These are phyloP conservation scores for Lasioglossum baleicum DNA, from an alignment of 1,140 invertebrate genomes.

Conservation along the genomic window DNA sequence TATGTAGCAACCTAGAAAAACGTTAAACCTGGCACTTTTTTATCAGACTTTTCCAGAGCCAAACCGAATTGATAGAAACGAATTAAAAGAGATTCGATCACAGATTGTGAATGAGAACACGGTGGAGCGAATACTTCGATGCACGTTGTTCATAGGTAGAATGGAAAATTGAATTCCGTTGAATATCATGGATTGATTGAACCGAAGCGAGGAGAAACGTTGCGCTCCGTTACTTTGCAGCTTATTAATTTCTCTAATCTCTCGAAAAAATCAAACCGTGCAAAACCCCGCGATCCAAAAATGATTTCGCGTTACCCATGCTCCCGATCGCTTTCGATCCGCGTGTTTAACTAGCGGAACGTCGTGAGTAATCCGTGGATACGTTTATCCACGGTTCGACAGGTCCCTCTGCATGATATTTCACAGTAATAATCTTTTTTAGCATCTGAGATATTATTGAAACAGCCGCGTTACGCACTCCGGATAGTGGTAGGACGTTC, in stretches of 20 bases:
- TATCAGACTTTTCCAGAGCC: too few relatives aligned
- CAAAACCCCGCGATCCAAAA: conserved; percentile 6
- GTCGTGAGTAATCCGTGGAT: conserved; percentile 10
- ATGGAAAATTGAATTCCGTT: background rate
- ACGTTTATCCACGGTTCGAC: conserved; percentile 44
- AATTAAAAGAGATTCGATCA: background rate
- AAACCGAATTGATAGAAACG: background rate
- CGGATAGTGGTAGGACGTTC: background rate
- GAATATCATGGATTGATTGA: too few relatives aligned
- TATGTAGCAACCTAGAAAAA: too few relatives aligned
- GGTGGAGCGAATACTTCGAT: background rate
- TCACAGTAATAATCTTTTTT: conserved; percentile 39
- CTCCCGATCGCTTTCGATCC: conserved; percentile 26
- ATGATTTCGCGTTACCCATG: conserved; percentile 50
- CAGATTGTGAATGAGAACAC: background rate
- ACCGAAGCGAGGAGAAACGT: too few relatives aligned
- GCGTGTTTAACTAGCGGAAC: conserved; percentile 13
- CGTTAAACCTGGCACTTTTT: too few relatives aligned
- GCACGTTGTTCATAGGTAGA: background rate
- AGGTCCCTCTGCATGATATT: conserved; percentile 43
- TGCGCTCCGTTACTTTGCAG: too few relatives aligned
- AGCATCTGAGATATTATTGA: background rate
- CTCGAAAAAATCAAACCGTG: too few relatives aligned
- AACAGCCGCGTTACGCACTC: background rate
- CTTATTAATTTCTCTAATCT: too few relatives aligned